Evolutionary conservation across 1,140 invertebrate genomes (phyloP), one percentile per base, ranked within the genome.

Genomic region (Hyles vespertilio): DNA sequence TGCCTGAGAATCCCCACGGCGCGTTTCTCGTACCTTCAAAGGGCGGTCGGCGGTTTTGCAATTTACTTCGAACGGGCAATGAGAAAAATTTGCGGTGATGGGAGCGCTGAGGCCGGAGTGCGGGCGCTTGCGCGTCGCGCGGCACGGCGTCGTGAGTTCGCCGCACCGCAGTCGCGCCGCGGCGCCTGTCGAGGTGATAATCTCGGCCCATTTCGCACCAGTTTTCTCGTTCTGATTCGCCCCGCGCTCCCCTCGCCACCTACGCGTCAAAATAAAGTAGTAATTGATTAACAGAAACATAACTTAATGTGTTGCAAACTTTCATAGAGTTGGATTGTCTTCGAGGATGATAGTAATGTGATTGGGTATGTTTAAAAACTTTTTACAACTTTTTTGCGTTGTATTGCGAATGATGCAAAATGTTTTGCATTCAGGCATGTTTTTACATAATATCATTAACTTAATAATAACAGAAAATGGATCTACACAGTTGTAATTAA

Each of bases 31-130:
- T 78, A 74, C 72, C 72, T 83, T 68, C 63, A 60, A 65, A 58
- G 63, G 69, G 56, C 63, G 61, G 65, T 62, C 55, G 67, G 78
- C 70, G 79, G 81, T 79, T 84, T 79, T 65, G 75, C 76, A 83
- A 86, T 84, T 86, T 81, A 75, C 63, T 77, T 69, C 56, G 65
- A 73, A 68, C 69, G 66, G 72, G 63, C 70, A 70, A 72, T 74
- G 73, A 79, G 81, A 82, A 84, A 86, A 84, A 82, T 78, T 78
- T 79, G 74, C 72, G 72, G 70, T 69, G 66, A 56, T 65, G 55
- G 52, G 44, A 45, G 57, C 36, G 62, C 48, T 43, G 44, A 22
- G 32, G n/a, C 10, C 3, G 54, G 48, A 56, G 48, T 59, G 58
- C 55, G 59, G 57, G 59, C 64, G 64, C 59, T 10, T 59, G 58